Evolutionary conservation across 2,888 invertebrate species (phyloP).

Genomic region (Melinaea marsaeus): DNA sequence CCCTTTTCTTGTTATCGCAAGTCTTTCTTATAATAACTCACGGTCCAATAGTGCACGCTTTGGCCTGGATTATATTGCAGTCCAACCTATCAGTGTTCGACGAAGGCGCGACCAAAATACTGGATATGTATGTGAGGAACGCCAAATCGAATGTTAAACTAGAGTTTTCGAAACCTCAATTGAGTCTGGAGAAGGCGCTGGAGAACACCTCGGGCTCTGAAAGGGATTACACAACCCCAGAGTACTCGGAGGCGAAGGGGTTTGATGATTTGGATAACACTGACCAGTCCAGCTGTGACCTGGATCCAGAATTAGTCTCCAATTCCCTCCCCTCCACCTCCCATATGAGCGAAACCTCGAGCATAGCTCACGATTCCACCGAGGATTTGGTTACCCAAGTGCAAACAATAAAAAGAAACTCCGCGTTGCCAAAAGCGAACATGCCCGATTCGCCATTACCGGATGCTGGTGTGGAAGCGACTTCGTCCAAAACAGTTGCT

Average conservation of each 20-base stretch:
- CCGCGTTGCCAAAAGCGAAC: constrained; percentile 47
- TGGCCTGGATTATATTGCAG: constrained; percentile 94
- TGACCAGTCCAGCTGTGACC: constrained; percentile 72
- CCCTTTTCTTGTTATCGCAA: constrained; percentile 94
- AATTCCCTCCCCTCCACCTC: constrained; percentile 73
- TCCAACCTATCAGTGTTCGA: constrained; percentile 85
- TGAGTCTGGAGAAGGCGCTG: constrained; percentile 87
- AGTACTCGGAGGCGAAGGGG: constrained; percentile 57
- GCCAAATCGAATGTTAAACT: constrained; percentile 77
- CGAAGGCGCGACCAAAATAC: constrained; percentile 82
- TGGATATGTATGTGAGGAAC: constrained; percentile 80
- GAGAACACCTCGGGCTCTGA: constrained; percentile 68
- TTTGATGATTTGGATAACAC: constrained; percentile 58
- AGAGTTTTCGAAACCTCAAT: constrained; percentile 83
- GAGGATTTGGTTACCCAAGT: constrained; percentile 70
- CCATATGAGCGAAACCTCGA: constrained; percentile 72
- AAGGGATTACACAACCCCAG: constrained; percentile 69
- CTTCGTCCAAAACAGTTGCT: constrained; percentile 56
- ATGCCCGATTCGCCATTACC: constrained; percentile 73
- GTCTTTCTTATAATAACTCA: constrained; percentile 97
- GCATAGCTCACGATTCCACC: constrained; percentile 69
- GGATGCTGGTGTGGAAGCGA: constrained; percentile 66
- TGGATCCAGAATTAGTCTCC: constrained; percentile 72
- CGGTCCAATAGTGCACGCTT: constrained; percentile 90
- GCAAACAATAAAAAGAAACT: constrained; percentile 37